phyloP scores from a whole-genome alignment of 2,797 vertebrate genomes.

The Halcyon badia region DNA sequence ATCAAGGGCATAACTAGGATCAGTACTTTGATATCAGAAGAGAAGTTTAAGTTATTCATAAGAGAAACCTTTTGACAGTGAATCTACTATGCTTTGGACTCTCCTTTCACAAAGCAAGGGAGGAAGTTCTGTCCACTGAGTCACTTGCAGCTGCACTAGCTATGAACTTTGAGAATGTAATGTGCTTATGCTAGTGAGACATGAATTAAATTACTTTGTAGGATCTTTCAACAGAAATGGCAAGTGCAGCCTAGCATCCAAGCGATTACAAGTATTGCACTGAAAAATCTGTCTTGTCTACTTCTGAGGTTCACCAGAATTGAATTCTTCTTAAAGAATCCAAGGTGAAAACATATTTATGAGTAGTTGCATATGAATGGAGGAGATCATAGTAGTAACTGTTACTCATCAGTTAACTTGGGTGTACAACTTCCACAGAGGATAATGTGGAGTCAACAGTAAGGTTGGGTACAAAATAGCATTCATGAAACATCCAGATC shows the following conservation, averaged over 20 bases:
- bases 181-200: not conserved
- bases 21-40: not conserved
- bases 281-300: not conserved
- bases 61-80: not conserved
- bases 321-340: not conserved
- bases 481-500: not conserved
- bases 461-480: not conserved
- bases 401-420: not conserved
- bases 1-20: not conserved
- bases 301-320: not conserved
- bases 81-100: not conserved
- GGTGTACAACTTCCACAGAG: not conserved
- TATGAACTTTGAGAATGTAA: not conserved
- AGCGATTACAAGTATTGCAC: not conserved
- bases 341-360: not conserved
- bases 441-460: not conserved
- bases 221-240: not conserved
- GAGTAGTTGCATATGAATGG: not conserved
- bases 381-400: not conserved
- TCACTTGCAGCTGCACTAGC: not conserved
- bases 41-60: not conserved
- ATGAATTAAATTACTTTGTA: not conserved
- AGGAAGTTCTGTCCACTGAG: not conserved
- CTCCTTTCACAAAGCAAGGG: not conserved
- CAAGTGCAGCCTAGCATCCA: not conserved